Percentiles rank a stretch among this genome's conserved stretches.
Conservation (phyloP, 2,113 vertebrate species). For the Orthonyx spaldingii region DNA sequence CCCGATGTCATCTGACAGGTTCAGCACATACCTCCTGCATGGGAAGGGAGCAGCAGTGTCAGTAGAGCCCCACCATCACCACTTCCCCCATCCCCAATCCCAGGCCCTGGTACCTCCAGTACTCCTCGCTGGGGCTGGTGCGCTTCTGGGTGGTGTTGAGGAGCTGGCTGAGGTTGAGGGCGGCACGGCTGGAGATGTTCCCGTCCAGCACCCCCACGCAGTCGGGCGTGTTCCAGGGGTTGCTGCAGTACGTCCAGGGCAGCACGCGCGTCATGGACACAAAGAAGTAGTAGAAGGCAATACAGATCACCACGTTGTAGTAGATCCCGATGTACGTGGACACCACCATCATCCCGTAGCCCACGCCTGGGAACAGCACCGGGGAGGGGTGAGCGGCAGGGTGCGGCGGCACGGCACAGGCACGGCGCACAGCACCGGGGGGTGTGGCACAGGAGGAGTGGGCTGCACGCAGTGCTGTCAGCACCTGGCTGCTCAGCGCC, state of each 20-base stretch:
- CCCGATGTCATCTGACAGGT: constrained; percentile 91
- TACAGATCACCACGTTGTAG: constrained; percentile 98
- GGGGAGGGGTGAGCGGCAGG: constrained; percentile 13
- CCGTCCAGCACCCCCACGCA: constrained; percentile 82
- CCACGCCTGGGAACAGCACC: constrained; percentile 82
- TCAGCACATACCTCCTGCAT: constrained; percentile 86
- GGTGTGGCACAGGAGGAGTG: background rate
- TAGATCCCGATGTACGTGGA: constrained; percentile 98
- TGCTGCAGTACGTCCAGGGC: constrained; percentile 98
- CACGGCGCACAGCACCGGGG: background rate
- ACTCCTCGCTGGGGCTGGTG: constrained; percentile 97
- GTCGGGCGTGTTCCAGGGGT: constrained; percentile 89
- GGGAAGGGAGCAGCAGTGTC: background rate
- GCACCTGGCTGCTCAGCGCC: background rate
- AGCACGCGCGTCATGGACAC: constrained; percentile 91
- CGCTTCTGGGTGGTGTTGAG: constrained; percentile 86
- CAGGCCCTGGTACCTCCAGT: constrained; percentile 85
- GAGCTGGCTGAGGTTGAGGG: constrained; percentile 73
- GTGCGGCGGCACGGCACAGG: background rate
- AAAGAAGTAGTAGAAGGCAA: constrained; percentile 99
- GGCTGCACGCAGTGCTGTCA: accelerated
- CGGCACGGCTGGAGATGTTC: constrained; percentile 65
- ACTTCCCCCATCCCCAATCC: accelerated
- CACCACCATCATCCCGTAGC: constrained; percentile 99
- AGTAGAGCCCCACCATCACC: background rate